Evolutionary conservation across 2,797 vertebrate species (phyloP), one percentile per base, ranked within the genome.

Genomic region (Coendou prehensilis): DNA sequence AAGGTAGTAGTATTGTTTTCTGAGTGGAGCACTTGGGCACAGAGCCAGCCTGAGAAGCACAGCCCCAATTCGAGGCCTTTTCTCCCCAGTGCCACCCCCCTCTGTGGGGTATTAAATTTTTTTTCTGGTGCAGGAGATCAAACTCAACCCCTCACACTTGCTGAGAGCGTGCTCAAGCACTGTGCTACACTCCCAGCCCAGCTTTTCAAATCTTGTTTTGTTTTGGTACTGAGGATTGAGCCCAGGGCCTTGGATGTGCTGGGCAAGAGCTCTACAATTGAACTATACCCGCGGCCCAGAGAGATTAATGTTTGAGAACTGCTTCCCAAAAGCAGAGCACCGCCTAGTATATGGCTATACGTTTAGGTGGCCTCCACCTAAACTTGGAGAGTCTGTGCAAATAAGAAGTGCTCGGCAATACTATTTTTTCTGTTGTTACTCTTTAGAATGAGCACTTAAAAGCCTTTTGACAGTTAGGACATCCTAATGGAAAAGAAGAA

Each of bases 401-500:
- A 50, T 52, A 73, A 2, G 63, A 85, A 75, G 86, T 18, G 18
- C 61, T 71, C 91, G 61, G 33, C 50, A 86, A 92, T 87, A 61
- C 22, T 75, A 56, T 54, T 78, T 20, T 85, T 17, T 1, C 18
- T 67, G 28, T 76, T 54, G 33, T 30, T 52, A 47, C 52, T 79
- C 80, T 41, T 57, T 13, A 30, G 45, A 90, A 52, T 45, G 84
- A 95, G 52, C 41, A 41, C 41, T 41, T 59, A 50, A 57, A 82
- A 90, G 59, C 18, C 57, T 89, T 85, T 83, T 71, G 92, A 79
- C 45, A 94, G 67, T 33, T 81, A 82, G 45, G 63, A 33, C 33
- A 79, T 10, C 41, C 61, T 81, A 54, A 92, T 50, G 56, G n/a
- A 22, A 95, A 94, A 83, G 28, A 87, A 93, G 78, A 91, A 91